Conservation (phyloP, 1,140 invertebrate genomes). For the Tetranychus cinnabarinus region DNA sequence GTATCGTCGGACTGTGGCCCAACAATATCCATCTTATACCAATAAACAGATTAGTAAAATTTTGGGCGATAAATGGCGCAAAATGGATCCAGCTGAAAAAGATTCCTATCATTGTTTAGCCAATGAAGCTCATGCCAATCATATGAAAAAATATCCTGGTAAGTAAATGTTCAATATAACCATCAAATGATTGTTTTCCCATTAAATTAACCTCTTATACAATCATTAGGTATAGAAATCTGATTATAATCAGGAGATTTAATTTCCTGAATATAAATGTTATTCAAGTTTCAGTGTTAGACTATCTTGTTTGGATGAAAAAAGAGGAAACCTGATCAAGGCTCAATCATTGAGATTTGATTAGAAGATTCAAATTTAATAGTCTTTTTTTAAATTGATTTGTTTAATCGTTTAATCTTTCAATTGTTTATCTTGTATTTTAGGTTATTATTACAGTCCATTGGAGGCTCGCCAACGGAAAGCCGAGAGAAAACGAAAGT, state of each 20-base stretch:
- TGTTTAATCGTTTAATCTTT: not conserved
- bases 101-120: conserved; percentile 26
- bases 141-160: conserved; percentile 38
- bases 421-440: not conserved
- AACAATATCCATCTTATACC: conserved; percentile 29
- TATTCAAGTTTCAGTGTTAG: not conserved
- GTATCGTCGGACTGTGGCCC: conserved; percentile 29
- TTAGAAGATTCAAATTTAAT: too few relatives aligned
- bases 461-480: conserved; percentile 6
- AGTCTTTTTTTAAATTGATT: not conserved
- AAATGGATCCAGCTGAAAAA: conserved; percentile 21
- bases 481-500: conserved; percentile 3
- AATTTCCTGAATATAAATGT: too few relatives aligned
- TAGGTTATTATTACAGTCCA: conserved; percentile 11
- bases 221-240: too few relatives aligned
- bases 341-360: too few relatives aligned
- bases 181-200: too few relatives aligned
- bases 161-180: not conserved
- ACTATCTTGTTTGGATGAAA: too few relatives aligned
- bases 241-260: too few relatives aligned
- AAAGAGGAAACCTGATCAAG: too few relatives aligned
- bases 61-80: conserved; percentile 28
- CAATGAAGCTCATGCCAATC: conserved; percentile 30
- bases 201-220: too few relatives aligned
- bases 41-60: conserved; percentile 38